Evolutionary conservation across 2,888 invertebrate genomes (phyloP).

Genomic region (Drosophila mulleri): DNA sequence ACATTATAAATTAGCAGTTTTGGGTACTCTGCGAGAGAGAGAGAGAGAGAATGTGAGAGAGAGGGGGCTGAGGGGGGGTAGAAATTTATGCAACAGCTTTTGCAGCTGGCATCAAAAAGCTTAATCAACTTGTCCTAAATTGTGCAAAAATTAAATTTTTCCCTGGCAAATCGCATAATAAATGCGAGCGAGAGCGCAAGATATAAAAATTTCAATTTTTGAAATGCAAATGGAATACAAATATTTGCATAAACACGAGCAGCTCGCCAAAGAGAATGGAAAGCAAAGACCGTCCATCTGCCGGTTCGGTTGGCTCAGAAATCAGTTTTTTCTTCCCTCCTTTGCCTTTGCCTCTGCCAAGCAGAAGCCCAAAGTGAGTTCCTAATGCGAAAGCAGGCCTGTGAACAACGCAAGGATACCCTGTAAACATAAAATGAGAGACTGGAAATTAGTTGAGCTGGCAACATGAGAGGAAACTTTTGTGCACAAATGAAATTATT

Average conservation of each 20-base stretch:
- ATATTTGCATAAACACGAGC: conserved; percentile 77
- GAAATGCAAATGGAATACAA: conserved; percentile 80
- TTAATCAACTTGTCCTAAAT: conserved; percentile 75
- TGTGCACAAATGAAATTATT: too few species aligned
- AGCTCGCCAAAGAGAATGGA: conserved; percentile 43
- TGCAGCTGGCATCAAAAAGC: conserved; percentile 69
- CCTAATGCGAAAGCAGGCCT: not conserved
- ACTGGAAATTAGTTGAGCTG: too few species aligned
- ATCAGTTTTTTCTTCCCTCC: not conserved
- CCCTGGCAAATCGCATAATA: conserved; percentile 68
- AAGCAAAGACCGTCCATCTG: conserved; percentile 51
- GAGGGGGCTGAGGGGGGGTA: not conserved
- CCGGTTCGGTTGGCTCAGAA: conserved; percentile 34
- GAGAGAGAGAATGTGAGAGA: too few species aligned
- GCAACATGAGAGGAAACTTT: not conserved
- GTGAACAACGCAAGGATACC: conserved; percentile 6
- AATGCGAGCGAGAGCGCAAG: conserved; percentile 45
- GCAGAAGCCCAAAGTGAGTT: conserved; percentile 5
- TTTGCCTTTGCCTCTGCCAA: not conserved
- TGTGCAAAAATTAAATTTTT: conserved; percentile 63
- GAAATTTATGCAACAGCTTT: conserved; percentile 62
- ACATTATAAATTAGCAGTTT: conserved; percentile 36
- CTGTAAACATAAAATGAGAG: not conserved
- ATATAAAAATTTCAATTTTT: conserved; percentile 79
- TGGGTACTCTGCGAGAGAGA: not conserved